phyloP scores from a whole-genome alignment of 2,888 invertebrate genomes.

The Phaonia tiefii region DNA sequence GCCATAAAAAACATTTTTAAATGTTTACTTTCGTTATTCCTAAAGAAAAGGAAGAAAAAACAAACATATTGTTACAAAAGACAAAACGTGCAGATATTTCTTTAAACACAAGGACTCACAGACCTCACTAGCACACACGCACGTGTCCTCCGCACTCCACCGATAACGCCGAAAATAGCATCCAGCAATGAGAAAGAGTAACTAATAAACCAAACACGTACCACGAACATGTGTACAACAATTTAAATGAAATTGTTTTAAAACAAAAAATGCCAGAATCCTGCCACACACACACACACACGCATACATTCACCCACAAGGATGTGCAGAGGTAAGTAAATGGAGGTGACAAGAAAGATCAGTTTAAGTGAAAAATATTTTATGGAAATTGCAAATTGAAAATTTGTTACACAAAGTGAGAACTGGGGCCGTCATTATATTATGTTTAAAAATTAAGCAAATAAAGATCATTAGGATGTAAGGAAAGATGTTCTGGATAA shows the following conservation, averaged over 20 bases:
- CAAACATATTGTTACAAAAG: constrained; percentile 50
- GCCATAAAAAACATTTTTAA: constrained; percentile 14
- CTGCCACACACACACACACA: not conserved
- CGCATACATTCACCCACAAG: not conserved
- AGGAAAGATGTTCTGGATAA: not conserved
- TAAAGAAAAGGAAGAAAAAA: constrained; percentile 12
- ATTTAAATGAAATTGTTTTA: constrained; percentile 55
- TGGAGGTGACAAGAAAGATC: constrained; percentile 2
- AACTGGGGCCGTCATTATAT: too few species aligned
- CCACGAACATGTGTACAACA: constrained; percentile 43
- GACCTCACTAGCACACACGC: not conserved
- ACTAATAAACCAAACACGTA: constrained; percentile 62
- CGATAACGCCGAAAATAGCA: not conserved
- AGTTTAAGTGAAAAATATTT: constrained; percentile 34
- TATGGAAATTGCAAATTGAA: constrained; percentile 42
- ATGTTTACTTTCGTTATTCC: not conserved
- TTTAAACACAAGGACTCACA: constrained; percentile 39
- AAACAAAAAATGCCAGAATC: constrained; percentile 20
- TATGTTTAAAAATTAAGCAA: too few species aligned
- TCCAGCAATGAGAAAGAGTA: not conserved
- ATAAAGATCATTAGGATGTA: too few species aligned
- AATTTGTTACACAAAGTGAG: too few species aligned
- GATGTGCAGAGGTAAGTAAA: not conserved
- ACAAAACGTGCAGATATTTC: constrained; percentile 49
- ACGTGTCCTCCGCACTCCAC: not conserved